Evolutionary conservation across 2,888 invertebrate genomes (phyloP).

Genomic region (Tinea trinotella): DNA sequence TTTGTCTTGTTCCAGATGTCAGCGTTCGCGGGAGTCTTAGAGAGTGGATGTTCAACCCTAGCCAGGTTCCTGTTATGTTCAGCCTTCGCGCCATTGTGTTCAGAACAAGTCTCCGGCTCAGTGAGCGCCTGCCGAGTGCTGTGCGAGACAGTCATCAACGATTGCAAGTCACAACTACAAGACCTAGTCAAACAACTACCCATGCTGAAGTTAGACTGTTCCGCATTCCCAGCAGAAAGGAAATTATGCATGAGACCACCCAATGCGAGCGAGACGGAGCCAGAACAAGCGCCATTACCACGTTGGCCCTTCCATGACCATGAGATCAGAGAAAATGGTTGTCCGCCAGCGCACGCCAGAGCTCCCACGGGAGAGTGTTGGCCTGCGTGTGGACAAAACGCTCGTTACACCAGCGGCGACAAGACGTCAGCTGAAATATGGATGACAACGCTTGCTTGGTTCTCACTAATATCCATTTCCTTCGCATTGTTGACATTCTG

Average conservation of each 20-base stretch:
- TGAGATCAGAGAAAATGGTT: conserved; percentile 44
- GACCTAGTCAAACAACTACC: conserved; percentile 78
- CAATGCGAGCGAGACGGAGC: conserved; percentile 53
- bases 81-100: conserved; percentile 92
- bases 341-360: conserved; percentile 74
- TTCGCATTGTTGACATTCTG: conserved; percentile 90
- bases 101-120: conserved; percentile 86
- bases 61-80: conserved; percentile 91
- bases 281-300: conserved; percentile 39
- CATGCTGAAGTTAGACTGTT: conserved; percentile 80
- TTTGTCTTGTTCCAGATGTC: conserved; percentile 74
- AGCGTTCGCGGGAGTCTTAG: conserved; percentile 79
- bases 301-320: conserved; percentile 52
- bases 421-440: conserved; percentile 81
- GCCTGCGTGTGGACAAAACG: conserved; percentile 78
- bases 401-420: conserved; percentile 76
- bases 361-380: conserved; percentile 73
- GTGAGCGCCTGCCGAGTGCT: conserved; percentile 90
- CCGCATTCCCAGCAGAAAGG: conserved; percentile 81
- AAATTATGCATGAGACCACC: conserved; percentile 84
- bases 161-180: conserved; percentile 79
- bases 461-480: conserved; percentile 85
- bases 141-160: conserved; percentile 82
- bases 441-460: conserved; percentile 83
- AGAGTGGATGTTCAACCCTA: conserved; percentile 85